Base-by-base conservation (phyloP, 1,140 invertebrate species). In the Mamestra configurata region DNA sequence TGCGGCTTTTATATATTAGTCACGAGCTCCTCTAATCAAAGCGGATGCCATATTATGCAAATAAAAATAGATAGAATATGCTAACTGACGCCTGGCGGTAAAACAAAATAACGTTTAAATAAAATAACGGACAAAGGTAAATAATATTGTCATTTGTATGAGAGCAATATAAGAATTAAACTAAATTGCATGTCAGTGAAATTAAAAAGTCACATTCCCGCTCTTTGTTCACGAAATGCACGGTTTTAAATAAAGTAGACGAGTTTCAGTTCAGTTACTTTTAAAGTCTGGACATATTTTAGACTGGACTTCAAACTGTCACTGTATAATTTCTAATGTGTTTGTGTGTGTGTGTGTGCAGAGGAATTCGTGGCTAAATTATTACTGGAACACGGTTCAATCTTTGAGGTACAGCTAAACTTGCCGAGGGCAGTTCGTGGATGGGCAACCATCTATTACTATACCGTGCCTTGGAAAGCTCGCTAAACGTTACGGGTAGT, bases 161-260 rank as follows among this genome's bases (percentile, higher is more conserved):
- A 31, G 37, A 40, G 11, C 18, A 43, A 68, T 68, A 68, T 51
- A 70, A 31, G 64, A 24, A 46, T 70, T 49, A 70, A 70, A 70
- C 22, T 49, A 51, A 70, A 70, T 70, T 70, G 43, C 24, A 70
- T 40, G 66, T 51, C 66, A 10, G 46, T 51, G 46, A 18, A 51
- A 70, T 43, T 51, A 51, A 51, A 70, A 70, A 70, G 31, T 43
- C 24, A 43, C 20, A 43, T 31, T 70, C 40, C 22, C 13, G 46
- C 13, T 70, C 40, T 70, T 51, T 70, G 66, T 70, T 51, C 43
- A 70, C 20, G 22, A 51, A 49, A 70, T 31, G 46, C 15, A 7
- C 66, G 31, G 22, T 66, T 66, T 37, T 10, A 51, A 49, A 70
- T 51, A 70, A 27, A 5, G 20, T 22, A 49, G 66, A 70, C 43